phyloP scores from a whole-genome alignment of 2,888 invertebrate genomes.

The Epicampocera succincta region DNA sequence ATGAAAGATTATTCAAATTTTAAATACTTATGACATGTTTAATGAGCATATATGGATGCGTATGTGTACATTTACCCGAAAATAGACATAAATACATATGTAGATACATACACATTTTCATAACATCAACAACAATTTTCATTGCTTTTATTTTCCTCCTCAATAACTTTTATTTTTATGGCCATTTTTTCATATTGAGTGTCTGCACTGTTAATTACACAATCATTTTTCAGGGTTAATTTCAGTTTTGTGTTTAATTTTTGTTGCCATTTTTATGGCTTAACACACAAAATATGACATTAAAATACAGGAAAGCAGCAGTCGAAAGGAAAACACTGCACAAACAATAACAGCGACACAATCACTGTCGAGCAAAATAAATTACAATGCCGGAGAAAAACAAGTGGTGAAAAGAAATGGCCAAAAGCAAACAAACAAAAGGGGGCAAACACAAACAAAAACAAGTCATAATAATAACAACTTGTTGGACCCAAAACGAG shows the following conservation, averaged over 20 bases:
- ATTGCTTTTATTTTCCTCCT: conserved; percentile 22
- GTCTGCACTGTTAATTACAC: conserved; percentile 41
- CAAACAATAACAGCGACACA: conserved; percentile 3
- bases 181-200: conserved; percentile 10
- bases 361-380: conserved; percentile 27
- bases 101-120: too few species aligned
- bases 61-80: neutral
- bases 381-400: conserved; percentile 21
- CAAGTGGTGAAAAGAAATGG: conserved; percentile 4
- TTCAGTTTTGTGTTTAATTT: conserved; percentile 39
- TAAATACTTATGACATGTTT: conserved; percentile 25
- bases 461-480: conserved; percentile 54
- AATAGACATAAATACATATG: too few species aligned
- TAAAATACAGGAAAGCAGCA: conserved; percentile 30
- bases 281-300: conserved; percentile 52
- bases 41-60: neutral
- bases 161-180: neutral
- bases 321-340: neutral
- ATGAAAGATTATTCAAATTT: conserved; percentile 3
- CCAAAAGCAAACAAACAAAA: neutral
- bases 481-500: conserved; percentile 55
- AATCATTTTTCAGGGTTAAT: conserved; percentile 48
- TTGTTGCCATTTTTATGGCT: conserved; percentile 36
- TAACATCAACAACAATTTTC: conserved; percentile 11
- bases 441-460: conserved; percentile 6